phyloP scores from a whole-genome alignment of 2,113 vertebrate genomes.

The Cepphus grylle region DNA sequence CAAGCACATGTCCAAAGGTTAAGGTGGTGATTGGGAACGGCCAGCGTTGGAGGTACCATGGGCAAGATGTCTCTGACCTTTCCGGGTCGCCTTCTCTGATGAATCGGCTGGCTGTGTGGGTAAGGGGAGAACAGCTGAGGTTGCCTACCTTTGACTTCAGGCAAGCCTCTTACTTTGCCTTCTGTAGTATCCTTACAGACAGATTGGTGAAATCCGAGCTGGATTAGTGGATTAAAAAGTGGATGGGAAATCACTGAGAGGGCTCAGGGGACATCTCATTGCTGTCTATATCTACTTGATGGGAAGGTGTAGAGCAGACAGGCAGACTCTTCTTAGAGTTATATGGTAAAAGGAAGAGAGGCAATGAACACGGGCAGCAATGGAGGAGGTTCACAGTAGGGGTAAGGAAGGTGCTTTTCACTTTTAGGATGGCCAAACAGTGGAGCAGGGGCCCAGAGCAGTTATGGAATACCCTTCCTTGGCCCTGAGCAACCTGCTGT shows the following conservation, averaged over 20 bases:
- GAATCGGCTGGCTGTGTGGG: not conserved
- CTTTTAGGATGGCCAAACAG: not conserved
- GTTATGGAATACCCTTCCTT: not conserved
- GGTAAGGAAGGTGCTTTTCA: not conserved
- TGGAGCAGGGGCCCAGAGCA: not conserved
- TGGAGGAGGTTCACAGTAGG: accelerated
- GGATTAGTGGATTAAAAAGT: not conserved
- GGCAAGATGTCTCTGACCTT: not conserved
- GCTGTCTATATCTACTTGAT: not conserved
- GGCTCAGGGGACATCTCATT: not conserved
- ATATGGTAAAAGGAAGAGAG: not conserved
- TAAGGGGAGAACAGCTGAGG: not conserved
- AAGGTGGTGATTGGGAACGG: not conserved
- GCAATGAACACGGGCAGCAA: accelerated
- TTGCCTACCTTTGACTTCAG: not conserved
- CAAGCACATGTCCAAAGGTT: not conserved
- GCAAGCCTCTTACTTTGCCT: not conserved
- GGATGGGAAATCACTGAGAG: not conserved
- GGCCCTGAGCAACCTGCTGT: not conserved
- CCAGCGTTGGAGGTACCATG: not conserved
- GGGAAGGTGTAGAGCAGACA: not conserved
- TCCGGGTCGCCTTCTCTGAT: not conserved
- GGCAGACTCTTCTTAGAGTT: not conserved
- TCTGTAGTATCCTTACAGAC: not conserved
- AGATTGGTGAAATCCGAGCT: not conserved